Base-by-base conservation (phyloP, 2,888 invertebrate genomes). In the Panzeria rudis region DNA sequence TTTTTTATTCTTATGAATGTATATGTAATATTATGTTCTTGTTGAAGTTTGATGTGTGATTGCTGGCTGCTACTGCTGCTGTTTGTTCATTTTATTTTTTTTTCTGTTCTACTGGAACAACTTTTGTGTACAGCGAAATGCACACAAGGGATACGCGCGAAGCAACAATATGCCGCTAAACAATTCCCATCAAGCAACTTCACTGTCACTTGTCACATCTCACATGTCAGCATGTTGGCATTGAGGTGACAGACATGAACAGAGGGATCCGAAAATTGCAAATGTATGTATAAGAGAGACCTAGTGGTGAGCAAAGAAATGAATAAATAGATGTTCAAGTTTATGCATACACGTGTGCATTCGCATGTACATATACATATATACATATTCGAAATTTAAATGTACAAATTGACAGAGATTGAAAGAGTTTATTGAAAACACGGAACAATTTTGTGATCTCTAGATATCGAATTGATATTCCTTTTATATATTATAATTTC, bases 201-300 rank as follows among this genome's bases (percentile, higher is more conserved):
- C 90, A 91, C 90, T 91, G 90, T 91, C 90, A 91, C 90, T 91
- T 91, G 90, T 91, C 90, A 91, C 90, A 88, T 89, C 91, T 91
- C 91, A 91, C 90, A 91, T 91, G 91, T 91, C 91, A 91, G 89
- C 91, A 90, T 89, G 85, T 78, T 85, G 85, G 90, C 89, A 80
- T 86, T 89, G 90, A 90, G 90, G 90, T 90, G 91, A 89, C 91
- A 89, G 90, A 88, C 87, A 86, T 83, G 83, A 86, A 83, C 86
- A 86, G 89, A 88, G 88, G 78, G 69, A 85, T 82, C 68, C 80
- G 71, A 83, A 83, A 68, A 77, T 71, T 73, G 80, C 82, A 52
- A 75, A 77, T 62, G 35, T 77, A 23, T 64, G 64, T 32, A 35
- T 32, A 64, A 54, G 64, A 78, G 66, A 64, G 47, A 54, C 9